These are phyloP conservation scores for Leptestheria dahalacensis DNA, from an alignment of 1,140 invertebrate species.

Conservation along the genomic window DNA sequence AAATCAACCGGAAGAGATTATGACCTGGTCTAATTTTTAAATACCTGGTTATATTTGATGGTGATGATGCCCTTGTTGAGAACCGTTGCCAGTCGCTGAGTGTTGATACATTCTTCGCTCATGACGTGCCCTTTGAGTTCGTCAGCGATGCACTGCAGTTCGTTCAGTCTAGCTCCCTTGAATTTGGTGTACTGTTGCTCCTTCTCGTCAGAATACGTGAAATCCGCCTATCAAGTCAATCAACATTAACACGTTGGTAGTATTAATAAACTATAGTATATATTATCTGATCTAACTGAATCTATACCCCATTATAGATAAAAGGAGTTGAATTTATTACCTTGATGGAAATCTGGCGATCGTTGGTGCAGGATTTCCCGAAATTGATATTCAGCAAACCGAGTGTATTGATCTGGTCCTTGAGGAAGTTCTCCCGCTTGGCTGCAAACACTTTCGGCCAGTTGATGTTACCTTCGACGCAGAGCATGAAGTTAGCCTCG, in stretches of 20 bases:
- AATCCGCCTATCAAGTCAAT: neutral
- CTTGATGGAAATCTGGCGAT: constrained; percentile 2
- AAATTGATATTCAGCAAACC: neutral
- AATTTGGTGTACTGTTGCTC: neutral
- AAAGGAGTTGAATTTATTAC: neutral
- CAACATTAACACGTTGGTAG: too few relatives aligned
- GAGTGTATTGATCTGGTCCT: neutral
- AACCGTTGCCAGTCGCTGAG: constrained; percentile 8
- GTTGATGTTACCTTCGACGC: constrained; percentile 3
- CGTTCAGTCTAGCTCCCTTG: neutral
- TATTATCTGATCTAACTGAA: too few relatives aligned
- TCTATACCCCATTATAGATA: too few relatives aligned
- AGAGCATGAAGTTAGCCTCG: constrained; percentile 1
- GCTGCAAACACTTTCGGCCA: neutral
- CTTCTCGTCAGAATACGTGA: neutral
- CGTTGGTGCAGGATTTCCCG: constrained; percentile 5
- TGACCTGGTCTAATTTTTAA: too few relatives aligned
- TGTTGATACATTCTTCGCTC: constrained; percentile 12
- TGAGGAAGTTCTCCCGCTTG: constrained; percentile 6
- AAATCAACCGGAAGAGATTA: too few relatives aligned
- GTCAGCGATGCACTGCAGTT: constrained; percentile 6
- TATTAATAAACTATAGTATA: too few relatives aligned
- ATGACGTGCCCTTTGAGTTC: neutral
- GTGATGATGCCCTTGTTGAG: constrained; percentile 9
- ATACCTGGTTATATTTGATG: constrained; percentile 17